phyloP scores from a whole-genome alignment of 2,113 vertebrate genomes.

The Carollia perspicillata region DNA sequence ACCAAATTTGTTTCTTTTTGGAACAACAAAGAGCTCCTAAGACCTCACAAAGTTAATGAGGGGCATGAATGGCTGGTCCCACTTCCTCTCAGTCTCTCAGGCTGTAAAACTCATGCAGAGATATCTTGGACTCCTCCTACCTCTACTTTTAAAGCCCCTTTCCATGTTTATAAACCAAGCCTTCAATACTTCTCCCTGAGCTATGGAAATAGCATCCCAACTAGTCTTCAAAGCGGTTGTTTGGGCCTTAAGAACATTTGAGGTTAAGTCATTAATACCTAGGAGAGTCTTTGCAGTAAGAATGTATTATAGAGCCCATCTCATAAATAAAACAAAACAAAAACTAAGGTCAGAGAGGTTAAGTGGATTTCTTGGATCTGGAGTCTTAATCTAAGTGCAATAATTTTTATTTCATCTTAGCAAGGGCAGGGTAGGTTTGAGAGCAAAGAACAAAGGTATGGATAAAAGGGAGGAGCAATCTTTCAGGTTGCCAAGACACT shows the following conservation, averaged over 20 bases:
- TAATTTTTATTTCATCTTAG: background rate
- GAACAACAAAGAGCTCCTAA: background rate
- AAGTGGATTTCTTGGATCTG: background rate
- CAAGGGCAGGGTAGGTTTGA: background rate
- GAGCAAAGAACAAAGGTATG: background rate
- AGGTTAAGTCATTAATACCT: constrained; percentile 2
- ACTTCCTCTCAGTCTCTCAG: background rate
- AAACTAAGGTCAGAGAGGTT: background rate
- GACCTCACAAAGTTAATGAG: background rate
- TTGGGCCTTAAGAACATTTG: background rate
- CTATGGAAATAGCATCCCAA: background rate
- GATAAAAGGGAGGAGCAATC: background rate
- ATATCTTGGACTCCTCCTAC: background rate
- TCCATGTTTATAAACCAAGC: background rate
- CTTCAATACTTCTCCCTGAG: background rate
- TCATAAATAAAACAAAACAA: background rate
- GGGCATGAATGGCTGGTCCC: background rate
- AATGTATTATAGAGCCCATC: background rate
- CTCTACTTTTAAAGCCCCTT: background rate
- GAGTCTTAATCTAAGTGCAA: background rate
- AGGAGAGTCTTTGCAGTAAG: background rate
- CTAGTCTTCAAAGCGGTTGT: constrained; percentile 9
- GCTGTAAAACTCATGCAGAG: background rate
- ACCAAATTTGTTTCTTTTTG: background rate
- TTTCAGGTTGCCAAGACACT: background rate